These are phyloP conservation scores for Drosophila yakuba DNA, from an alignment of 1,140 invertebrate species.

Conservation along the genomic window DNA sequence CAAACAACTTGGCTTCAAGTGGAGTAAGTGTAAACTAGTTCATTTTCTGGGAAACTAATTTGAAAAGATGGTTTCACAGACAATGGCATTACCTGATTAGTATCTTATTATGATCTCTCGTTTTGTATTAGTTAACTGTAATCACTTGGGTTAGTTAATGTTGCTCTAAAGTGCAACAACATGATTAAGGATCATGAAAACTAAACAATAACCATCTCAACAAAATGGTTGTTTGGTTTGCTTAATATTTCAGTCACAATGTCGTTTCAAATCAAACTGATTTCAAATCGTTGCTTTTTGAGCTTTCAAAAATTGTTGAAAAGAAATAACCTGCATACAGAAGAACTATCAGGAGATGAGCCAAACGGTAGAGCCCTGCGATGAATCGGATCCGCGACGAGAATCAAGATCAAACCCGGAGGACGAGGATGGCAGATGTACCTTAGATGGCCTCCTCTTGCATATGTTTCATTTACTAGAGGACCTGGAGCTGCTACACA, in stretches of 20 bases:
- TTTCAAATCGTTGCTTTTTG: not conserved
- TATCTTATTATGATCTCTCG: not conserved
- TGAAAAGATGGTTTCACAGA: not conserved
- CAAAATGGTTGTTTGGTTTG: not conserved
- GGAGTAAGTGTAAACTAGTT: constrained; percentile 19
- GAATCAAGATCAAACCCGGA: not conserved
- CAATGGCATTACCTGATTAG: not conserved
- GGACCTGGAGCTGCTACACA: constrained; percentile 10
- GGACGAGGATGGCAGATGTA: not conserved
- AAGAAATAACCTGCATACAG: not conserved
- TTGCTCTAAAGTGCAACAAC: too few relatives aligned
- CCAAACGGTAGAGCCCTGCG: too few relatives aligned
- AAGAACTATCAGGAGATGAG: not conserved
- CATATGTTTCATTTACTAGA: constrained; percentile 36
- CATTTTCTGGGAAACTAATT: constrained; percentile 6
- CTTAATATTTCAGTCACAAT: constrained; percentile 27
- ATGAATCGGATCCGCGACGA: not conserved
- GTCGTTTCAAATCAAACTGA: not conserved
- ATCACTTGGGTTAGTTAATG: not conserved
- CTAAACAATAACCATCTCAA: not conserved
- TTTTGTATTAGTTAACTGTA: not conserved
- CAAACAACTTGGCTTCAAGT: constrained; percentile 20
- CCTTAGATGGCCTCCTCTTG: constrained; percentile 45
- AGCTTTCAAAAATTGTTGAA: not conserved
- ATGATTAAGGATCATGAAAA: too few relatives aligned